Evolutionary conservation across 2,113 vertebrate genomes (phyloP).

Genomic region (Microcebus lehilahytsara): DNA sequence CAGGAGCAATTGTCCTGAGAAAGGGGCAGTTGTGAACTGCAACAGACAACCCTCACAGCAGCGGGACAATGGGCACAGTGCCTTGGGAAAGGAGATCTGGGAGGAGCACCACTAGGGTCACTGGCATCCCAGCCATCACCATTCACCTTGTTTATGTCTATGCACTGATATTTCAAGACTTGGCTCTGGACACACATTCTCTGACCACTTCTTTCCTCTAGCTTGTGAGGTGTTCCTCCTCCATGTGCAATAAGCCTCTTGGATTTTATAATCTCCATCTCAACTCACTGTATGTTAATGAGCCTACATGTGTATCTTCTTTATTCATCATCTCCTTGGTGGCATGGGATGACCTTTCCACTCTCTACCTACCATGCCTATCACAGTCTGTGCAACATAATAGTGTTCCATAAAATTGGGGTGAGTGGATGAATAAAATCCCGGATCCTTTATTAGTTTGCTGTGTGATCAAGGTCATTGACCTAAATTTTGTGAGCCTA

Average conservation of each 20-base stretch:
- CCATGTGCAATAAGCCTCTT: neutral
- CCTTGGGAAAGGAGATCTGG: neutral
- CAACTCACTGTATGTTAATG: neutral
- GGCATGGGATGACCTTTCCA: neutral
- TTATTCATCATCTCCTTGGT: neutral
- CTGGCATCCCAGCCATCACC: fast-evolving
- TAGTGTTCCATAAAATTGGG: neutral
- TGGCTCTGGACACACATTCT: neutral
- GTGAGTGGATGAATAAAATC: neutral
- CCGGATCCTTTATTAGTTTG: neutral
- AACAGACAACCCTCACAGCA: neutral
- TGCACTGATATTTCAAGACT: neutral
- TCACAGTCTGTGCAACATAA: neutral
- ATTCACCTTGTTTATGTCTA: neutral
- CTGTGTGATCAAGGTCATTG: neutral
- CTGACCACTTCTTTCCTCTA: neutral
- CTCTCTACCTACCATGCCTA: neutral
- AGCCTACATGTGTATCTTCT: neutral
- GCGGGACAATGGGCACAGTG: neutral
- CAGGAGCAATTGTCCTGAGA: neutral
- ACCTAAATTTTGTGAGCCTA: neutral
- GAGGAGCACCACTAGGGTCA: neutral
- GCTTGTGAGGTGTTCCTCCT: neutral
- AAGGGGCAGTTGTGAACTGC: neutral
- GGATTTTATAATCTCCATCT: neutral